phyloP scores from a whole-genome alignment of 1,140 invertebrate genomes.

The Meloidogyne exigua region DNA sequence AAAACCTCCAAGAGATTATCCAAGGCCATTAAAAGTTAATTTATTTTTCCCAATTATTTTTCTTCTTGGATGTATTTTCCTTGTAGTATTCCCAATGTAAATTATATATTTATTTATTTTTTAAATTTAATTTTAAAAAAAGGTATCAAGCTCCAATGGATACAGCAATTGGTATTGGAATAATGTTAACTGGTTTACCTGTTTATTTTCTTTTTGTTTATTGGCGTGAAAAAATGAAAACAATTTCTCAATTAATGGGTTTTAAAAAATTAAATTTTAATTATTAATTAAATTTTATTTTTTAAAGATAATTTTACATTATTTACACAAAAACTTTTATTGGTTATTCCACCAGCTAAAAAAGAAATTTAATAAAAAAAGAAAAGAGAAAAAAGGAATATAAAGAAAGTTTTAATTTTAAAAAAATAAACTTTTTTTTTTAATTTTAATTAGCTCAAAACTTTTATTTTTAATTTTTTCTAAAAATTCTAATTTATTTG shows the following conservation, averaged over 20 bases:
- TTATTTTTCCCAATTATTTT: conserved; percentile 82
- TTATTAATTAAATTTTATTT: neutral
- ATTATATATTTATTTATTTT: neutral
- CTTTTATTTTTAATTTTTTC: neutral
- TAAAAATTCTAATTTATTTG: too few species aligned
- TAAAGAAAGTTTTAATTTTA: too few species aligned
- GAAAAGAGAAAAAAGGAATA: too few species aligned
- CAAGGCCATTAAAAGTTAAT: conserved; percentile 53
- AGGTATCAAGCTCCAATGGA: conserved; percentile 79
- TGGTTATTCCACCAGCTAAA: conserved; percentile 41
- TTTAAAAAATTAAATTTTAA: conserved; percentile 25
- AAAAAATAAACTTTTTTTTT: too few species aligned
- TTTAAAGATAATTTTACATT: conserved; percentile 41
- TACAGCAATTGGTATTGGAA: conserved; percentile 81
- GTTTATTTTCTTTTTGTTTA: conserved; percentile 77
- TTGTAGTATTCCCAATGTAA: conserved; percentile 86
- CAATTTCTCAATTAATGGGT: conserved; percentile 41
- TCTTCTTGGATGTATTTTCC: conserved; percentile 82
- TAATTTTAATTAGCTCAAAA: neutral
- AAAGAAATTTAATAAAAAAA: conserved; percentile 20
- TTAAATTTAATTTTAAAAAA: neutral
- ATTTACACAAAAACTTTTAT: conserved; percentile 44
- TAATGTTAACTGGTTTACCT: conserved; percentile 83
- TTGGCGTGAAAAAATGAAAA: conserved; percentile 35
- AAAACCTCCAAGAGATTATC: conserved; percentile 45